These are phyloP conservation scores for Ptychoptera albimana DNA, from an alignment of 2,888 invertebrate genomes.

Conservation along the genomic window DNA sequence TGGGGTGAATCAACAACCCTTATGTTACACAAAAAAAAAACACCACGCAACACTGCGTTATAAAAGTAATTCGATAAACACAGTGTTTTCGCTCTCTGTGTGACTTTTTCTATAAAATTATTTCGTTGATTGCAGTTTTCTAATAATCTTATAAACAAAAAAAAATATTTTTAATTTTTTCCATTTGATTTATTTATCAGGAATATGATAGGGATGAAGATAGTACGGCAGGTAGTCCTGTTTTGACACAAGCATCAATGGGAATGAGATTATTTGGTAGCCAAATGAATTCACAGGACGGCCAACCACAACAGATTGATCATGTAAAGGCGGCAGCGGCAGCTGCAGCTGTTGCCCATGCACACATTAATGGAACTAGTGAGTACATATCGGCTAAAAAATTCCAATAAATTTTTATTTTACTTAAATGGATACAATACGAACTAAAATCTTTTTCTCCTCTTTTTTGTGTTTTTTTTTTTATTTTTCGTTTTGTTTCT, in stretches of 20 bases:
- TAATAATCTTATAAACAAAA: too few relatives aligned
- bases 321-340: slow-evolving; percentile 31
- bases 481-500: not conserved
- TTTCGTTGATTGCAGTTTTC: too few relatives aligned
- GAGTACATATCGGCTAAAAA: slow-evolving; percentile 32
- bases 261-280: too few relatives aligned
- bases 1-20: too few relatives aligned
- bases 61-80: too few relatives aligned
- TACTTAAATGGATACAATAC: not conserved
- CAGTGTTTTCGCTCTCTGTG: too few relatives aligned
- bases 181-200: not conserved
- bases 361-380: slow-evolving; percentile 50
- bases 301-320: slow-evolving; percentile 12
- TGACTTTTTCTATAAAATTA: too few relatives aligned
- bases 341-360: slow-evolving; percentile 35
- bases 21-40: too few relatives aligned
- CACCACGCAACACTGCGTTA: too few relatives aligned
- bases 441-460: not conserved
- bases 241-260: not conserved
- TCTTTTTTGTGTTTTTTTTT: not conserved
- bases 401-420: slow-evolving; percentile 15
- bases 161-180: too few relatives aligned
- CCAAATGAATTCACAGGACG: not conserved
- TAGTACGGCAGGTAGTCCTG: slow-evolving; percentile 2
- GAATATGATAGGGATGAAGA: slow-evolving; percentile 2